Evolutionary conservation across 1,140 invertebrate genomes (phyloP).

Genomic region (Oryctes rhinoceros): DNA sequence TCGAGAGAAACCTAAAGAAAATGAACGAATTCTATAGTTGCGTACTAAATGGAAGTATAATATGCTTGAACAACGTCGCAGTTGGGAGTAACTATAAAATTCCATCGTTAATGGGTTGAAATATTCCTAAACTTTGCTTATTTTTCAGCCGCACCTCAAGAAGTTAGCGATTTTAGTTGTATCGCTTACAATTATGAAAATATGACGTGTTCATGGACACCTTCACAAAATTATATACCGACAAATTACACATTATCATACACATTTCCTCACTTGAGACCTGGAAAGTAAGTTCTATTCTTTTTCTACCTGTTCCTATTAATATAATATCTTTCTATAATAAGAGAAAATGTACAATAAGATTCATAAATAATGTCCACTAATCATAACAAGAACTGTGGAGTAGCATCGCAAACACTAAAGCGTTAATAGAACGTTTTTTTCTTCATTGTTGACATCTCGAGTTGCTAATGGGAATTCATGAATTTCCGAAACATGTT

Average conservation of each 20-base stretch:
- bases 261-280: background rate
- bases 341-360: background rate
- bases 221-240: constrained; percentile 52
- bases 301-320: background rate
- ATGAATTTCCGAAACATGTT: too few relatives aligned
- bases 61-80: constrained; percentile 49
- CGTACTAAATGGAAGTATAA: background rate
- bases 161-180: constrained; percentile 71
- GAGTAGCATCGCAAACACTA: too few relatives aligned
- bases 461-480: too few relatives aligned
- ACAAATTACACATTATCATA: constrained; percentile 38
- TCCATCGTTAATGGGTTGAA: constrained; percentile 22
- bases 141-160: constrained; percentile 61
- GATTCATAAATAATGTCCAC: constrained; percentile 8
- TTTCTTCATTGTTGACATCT: too few relatives aligned
- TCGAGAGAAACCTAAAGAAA: constrained; percentile 15
- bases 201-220: constrained; percentile 72
- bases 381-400: too few relatives aligned
- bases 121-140: background rate
- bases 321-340: background rate
- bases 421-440: too few relatives aligned
- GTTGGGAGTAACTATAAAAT: constrained; percentile 48
- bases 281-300: constrained; percentile 1
- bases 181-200: constrained; percentile 73
- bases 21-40: constrained; percentile 11